Evolutionary conservation across 2,113 vertebrate genomes (phyloP), one percentile per base, ranked within the genome.

Genomic region (Emydura subglobosa): DNA sequence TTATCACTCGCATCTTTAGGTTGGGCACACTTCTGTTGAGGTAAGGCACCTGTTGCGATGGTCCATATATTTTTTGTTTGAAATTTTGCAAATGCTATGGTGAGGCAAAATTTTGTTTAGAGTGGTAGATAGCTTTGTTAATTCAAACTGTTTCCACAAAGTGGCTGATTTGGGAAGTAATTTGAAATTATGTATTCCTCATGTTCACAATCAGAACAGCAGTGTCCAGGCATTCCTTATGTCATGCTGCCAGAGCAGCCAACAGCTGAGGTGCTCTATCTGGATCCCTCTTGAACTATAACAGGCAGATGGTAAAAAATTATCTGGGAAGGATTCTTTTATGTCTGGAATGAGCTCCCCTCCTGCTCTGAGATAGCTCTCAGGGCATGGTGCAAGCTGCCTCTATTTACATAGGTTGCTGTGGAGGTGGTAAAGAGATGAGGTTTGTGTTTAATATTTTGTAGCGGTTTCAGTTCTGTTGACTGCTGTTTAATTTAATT

Each of bases 381-480:
- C 82, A 68, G 84, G 90, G 68, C 65, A 82, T 24, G 14, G 47
- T 86, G 57, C 0, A 3, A 91, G 61, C 90, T 39, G 2, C 65
- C 31, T 83, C 25, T 86, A 50, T 90, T 87, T 93, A 94, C 92
- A 85, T 84, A 94, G 95, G 85, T 12, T 17, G 93, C 50, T 82
- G 74, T 87, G 90, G 95, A 88, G 84, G 79, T 94, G 65, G 90
- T 17, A 54, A 21, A 91, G 94, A 92, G 94, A 91, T 88, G 94
- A 92, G 84, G 92, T 80, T 87, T 88, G 87, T 79, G 87, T 16
- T 50, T 86, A 88, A 57, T 80, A 29, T 65, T 95, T 88, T 85
- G 68, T 91, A 80, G 92, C 68, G 90, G 27, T 16, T 57, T 54
- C 10, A 59, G 84, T 91, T 92, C 44, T 93, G 54, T 86, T 84